phyloP scores from a whole-genome alignment of 1,140 invertebrate genomes.

The Trichonephila clavata region DNA sequence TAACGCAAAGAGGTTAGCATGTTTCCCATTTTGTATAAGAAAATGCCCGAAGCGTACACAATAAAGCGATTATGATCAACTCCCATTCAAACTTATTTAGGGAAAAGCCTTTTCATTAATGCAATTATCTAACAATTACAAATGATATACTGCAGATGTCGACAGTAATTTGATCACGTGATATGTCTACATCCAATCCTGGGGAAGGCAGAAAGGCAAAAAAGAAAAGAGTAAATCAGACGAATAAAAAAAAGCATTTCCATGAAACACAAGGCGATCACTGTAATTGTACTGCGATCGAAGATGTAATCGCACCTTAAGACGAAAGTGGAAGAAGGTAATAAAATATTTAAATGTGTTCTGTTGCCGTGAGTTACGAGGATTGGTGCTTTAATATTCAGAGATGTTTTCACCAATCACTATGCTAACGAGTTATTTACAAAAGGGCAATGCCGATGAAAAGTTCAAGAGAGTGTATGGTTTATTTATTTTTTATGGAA shows the following conservation, averaged over 20 bases:
- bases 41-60: neutral
- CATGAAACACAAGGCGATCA: neutral
- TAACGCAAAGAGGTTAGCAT: too few species aligned
- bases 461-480: neutral
- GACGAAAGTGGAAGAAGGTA: neutral
- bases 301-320: neutral
- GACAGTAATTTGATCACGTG: slow-evolving; percentile 2
- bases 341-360: slow-evolving; percentile 26
- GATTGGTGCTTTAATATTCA: neutral
- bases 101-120: slow-evolving; percentile 35
- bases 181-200: neutral
- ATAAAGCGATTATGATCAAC: neutral
- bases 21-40: too few species aligned
- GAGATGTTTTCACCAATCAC: neutral
- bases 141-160: slow-evolving; percentile 22
- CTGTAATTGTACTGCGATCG: slow-evolving; percentile 7
- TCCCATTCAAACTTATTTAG: neutral
- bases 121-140: slow-evolving; percentile 4
- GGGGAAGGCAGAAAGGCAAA: neutral
- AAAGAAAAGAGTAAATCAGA: neutral
- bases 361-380: neutral
- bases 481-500: neutral
- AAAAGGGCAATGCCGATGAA: neutral
- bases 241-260: neutral
- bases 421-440: neutral